These are phyloP conservation scores for Nesogale talazaci DNA, from an alignment of 2,113 vertebrate genomes.

Conservation along the genomic window DNA sequence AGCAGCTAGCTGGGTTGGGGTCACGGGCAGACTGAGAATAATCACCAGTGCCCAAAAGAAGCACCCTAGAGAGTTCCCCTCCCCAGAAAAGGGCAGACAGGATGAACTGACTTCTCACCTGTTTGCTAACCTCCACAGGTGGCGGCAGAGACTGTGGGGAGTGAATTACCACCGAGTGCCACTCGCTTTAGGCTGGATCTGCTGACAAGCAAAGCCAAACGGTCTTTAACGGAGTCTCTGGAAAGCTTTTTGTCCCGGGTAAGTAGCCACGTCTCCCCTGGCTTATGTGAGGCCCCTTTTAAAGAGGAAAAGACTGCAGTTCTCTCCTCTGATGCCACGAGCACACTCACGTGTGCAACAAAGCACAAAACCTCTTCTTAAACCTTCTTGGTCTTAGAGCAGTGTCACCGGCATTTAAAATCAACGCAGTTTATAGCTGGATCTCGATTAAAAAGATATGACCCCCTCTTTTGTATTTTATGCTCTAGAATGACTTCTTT, in stretches of 20 bases:
- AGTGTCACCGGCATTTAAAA: background rate
- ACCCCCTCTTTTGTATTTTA: background rate
- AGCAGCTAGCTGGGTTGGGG: background rate
- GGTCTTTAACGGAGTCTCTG: slow-evolving; percentile 95
- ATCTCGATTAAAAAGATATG: background rate
- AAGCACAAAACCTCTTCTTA: background rate
- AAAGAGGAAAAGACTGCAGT: background rate
- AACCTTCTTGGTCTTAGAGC: slow-evolving; percentile 18
- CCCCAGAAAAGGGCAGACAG: slow-evolving; percentile 56
- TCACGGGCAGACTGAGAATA: background rate
- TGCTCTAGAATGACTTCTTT: background rate
- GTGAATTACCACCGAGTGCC: slow-evolving; percentile 87
- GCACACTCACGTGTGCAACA: no score
- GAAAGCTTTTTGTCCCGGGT: slow-evolving; percentile 90
- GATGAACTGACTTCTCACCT: background rate
- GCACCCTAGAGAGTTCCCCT: slow-evolving; percentile 47
- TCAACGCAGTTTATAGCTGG: background rate
- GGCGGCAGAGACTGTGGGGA: slow-evolving; percentile 82
- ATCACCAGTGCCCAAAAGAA: background rate
- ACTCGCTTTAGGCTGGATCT: slow-evolving; percentile 92
- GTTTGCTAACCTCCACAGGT: slow-evolving; percentile 74
- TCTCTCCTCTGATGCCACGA: background rate
- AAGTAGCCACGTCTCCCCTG: slow-evolving; percentile 68
- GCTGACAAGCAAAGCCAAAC: slow-evolving; percentile 94
- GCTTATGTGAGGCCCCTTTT: background rate